These are phyloP conservation scores for Tupiocoris notatus DNA, from an alignment of 2,888 invertebrate genomes.

Conservation along the genomic window DNA sequence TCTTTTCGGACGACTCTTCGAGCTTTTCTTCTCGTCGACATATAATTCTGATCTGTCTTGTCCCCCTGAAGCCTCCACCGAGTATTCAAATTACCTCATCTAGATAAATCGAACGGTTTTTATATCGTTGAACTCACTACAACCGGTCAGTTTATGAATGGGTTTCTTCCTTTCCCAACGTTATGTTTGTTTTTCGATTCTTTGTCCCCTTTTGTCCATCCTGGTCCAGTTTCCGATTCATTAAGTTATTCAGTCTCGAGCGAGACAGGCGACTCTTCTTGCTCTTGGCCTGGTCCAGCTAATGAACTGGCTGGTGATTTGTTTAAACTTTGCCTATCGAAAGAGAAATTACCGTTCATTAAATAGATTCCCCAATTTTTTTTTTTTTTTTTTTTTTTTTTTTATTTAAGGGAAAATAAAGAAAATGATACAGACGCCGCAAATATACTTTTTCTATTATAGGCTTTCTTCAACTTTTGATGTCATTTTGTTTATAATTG, in stretches of 20 bases:
- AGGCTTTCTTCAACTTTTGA: no score
- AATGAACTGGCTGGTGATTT: background rate
- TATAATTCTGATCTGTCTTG: background rate
- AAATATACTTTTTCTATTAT: no score
- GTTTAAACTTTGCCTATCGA: background rate
- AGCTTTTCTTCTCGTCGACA: no score
- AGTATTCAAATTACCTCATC: slow-evolving; percentile 34
- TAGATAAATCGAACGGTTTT: slow-evolving; percentile 24
- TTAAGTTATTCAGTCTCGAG: slow-evolving; percentile 25
- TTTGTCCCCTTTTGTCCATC: slow-evolving; percentile 6
- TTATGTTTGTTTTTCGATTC: background rate
- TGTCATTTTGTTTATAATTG: no score
- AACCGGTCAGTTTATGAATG: slow-evolving; percentile 28
- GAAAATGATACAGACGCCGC: no score
- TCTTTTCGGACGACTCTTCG: no score
- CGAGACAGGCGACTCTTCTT: background rate
- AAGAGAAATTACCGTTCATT: no score
- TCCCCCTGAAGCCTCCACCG: slow-evolving; percentile 12
- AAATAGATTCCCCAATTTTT: no score
- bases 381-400: no score
- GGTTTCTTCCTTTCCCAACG: slow-evolving; percentile 1
- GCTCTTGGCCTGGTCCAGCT: no score
- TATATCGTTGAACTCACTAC: slow-evolving; percentile 7
- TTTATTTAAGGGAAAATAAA: no score
- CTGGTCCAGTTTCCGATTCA: slow-evolving; percentile 28